phyloP scores from a whole-genome alignment of 1,140 invertebrate species.

The Nephotettix cincticeps region DNA sequence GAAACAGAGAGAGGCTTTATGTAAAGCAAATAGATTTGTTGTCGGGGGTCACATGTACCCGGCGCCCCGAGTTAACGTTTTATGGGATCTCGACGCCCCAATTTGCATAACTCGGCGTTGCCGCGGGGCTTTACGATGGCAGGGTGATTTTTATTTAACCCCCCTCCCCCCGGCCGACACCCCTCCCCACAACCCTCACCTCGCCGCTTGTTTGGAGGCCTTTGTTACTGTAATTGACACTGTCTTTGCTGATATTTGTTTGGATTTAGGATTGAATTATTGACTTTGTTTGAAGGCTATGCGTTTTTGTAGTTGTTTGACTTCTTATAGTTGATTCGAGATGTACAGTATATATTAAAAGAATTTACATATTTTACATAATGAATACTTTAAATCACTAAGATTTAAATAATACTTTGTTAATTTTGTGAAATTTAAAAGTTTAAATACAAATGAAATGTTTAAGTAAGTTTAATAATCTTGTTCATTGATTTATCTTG shows the following conservation, averaged over 20 bases:
- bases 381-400: too few relatives aligned
- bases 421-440: too few relatives aligned
- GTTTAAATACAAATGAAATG: too few relatives aligned
- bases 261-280: too few relatives aligned
- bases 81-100: constrained; percentile 26
- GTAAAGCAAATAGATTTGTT: constrained; percentile 12
- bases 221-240: constrained; percentile 2
- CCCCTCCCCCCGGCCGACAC: constrained; percentile 1
- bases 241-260: neutral
- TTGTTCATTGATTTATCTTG: too few relatives aligned
- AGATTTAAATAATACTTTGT: too few relatives aligned
- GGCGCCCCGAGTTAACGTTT: constrained; percentile 25
- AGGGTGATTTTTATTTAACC: constrained; percentile 25
- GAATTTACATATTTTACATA: too few relatives aligned
- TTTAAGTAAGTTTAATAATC: too few relatives aligned
- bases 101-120: constrained; percentile 28
- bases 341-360: too few relatives aligned
- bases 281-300: too few relatives aligned
- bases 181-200: neutral
- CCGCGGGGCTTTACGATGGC: constrained; percentile 16
- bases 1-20: constrained; percentile 12
- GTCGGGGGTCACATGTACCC: constrained; percentile 17
- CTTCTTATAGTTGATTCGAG: too few relatives aligned
- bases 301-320: too few relatives aligned
- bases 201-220: constrained; percentile 15